Conservation (phyloP, 2,113 vertebrate genomes). For the Copsychus sechellarum region DNA sequence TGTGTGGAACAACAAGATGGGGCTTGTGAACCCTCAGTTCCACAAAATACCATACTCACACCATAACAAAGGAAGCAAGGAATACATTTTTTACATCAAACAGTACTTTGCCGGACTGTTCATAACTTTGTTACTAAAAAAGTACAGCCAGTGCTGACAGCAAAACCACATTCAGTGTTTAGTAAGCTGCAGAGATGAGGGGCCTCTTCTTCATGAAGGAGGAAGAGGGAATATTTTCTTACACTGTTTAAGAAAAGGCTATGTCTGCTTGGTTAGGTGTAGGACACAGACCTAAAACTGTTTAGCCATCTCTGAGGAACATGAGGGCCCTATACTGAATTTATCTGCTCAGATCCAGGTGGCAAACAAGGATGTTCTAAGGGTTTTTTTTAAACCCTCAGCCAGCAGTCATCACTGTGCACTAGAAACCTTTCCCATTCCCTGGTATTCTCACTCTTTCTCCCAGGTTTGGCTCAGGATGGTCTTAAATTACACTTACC, state of each 20-base stretch:
- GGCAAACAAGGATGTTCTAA: background rate
- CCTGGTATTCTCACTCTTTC: background rate
- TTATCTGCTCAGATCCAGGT: background rate
- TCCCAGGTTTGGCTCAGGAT: background rate
- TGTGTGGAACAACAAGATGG: background rate
- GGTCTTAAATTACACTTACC: background rate
- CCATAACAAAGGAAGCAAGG: background rate
- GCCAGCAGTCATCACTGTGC: background rate
- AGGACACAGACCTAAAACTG: background rate
- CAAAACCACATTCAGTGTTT: background rate
- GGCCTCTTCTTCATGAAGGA: background rate
- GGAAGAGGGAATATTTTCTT: background rate
- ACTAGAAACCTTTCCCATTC: background rate
- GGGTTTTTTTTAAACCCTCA: background rate
- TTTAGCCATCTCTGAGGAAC: background rate
- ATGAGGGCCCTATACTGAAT: rapidly evolving
- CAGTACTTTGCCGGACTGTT: background rate
- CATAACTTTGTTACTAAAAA: background rate
- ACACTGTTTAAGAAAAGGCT: background rate
- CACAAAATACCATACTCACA: background rate
- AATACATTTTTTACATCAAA: background rate
- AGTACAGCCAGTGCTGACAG: background rate
- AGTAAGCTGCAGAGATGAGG: background rate
- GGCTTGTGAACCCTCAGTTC: background rate
- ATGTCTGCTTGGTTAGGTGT: background rate